phyloP scores from a whole-genome alignment of 2,888 invertebrate genomes.

The Amiota mariae region DNA sequence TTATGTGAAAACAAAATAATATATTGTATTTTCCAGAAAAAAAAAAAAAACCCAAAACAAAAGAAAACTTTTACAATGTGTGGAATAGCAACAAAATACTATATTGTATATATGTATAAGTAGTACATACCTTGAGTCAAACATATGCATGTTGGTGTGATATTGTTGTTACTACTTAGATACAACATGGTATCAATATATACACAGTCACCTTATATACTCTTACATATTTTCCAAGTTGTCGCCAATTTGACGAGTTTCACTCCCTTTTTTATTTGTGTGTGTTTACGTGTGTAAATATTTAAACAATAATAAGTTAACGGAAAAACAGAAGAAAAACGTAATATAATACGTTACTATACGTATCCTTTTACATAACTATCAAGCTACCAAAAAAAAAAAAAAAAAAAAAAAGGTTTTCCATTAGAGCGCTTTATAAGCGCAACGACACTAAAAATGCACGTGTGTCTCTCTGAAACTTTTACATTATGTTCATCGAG shows the following conservation, averaged over 20 bases:
- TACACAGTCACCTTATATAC: not conserved
- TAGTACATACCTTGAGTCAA: too few relatives aligned
- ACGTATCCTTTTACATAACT: not conserved
- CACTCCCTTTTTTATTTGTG: too few relatives aligned
- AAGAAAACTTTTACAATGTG: constrained; percentile 30
- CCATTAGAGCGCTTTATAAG: too few relatives aligned
- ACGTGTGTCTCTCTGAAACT: not conserved
- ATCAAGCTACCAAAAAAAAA: too few relatives aligned
- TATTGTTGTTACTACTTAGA: not conserved
- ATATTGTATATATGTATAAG: not conserved
- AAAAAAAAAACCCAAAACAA: constrained; percentile 27
- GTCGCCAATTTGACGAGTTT: not conserved
- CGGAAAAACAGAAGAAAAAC: constrained; percentile 51
- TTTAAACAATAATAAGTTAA: constrained; percentile 67
- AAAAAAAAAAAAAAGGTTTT: too few relatives aligned
- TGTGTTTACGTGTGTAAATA: constrained; percentile 57
- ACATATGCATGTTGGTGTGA: not conserved
- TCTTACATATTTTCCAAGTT: constrained; percentile 13
- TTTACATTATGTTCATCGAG: too few relatives aligned
- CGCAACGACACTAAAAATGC: not conserved
- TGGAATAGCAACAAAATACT: not conserved
- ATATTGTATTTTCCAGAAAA: not conserved
- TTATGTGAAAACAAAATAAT: not conserved
- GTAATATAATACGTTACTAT: constrained; percentile 8
- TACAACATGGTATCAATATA: not conserved